Base-by-base conservation (phyloP, 2,888 invertebrate genomes). In the Agapostemon virescens region DNA sequence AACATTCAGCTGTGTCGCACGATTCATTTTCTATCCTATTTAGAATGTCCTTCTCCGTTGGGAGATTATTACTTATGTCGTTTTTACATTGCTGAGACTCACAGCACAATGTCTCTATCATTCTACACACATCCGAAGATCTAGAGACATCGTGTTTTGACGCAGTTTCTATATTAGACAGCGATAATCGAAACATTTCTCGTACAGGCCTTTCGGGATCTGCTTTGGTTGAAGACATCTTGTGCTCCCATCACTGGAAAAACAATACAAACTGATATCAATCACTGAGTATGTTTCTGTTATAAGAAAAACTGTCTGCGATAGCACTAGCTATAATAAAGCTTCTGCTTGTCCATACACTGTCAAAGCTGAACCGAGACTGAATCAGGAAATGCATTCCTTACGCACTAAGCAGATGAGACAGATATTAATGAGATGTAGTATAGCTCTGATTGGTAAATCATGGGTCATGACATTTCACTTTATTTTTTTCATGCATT, bases 171-270 rank as follows among this genome's bases (percentile, higher is more conserved):
- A 58, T 72, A 61, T 69, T 74, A 71, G 70, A 68, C 38, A 68
- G 66, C 63, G 82, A 82, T 72, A 71, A 74, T 72, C 52, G 69
- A 84, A 83, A 82, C 88, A 88, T 88, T 82, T 89, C 87, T 85
- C 69, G 75, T 61, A 72, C 67, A 78, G 73, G 75, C 79, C 84
- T 84, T 87, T 79, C 77, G 76, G 79, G 77, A 85, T 82, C 79
- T 84, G 82, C 73, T 85, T 71, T 77, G 81, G 72, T 86, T 70
- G 82, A 84, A 78, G 84, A 80, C 90, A 90, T 90, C 72, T 84
- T 84, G 81, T 33, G 58, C 82, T 89, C 82, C 88, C 88, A 87
- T 89, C 86, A 90, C 90, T 90, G 83, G 20, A 88, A 88, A 88
- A 88, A 68, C 6, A 30, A 66, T 6, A 73, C 38, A 55, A 58